A percentile compares a stretch with the other conserved stretches of the same genome.
These are phyloP conservation scores for Tinamus guttatus DNA, from an alignment of 2,113 vertebrate genomes.

Conservation along the genomic window DNA sequence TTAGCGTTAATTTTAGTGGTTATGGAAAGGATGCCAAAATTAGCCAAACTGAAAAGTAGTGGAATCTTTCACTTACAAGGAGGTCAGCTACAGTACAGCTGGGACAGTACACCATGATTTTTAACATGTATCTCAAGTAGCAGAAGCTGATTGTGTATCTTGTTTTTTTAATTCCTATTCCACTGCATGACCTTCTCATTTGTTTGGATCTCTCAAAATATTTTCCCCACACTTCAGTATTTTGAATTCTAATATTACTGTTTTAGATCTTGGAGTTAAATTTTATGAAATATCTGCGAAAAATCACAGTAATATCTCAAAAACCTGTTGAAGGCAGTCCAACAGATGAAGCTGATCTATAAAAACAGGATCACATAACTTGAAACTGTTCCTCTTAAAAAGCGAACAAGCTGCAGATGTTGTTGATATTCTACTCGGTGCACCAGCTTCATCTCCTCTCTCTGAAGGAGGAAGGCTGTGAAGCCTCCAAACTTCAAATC, in stretches of 20 bases:
- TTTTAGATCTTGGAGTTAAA: not conserved
- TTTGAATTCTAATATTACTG: not conserved
- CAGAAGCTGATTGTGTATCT: not conserved
- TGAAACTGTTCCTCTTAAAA: constrained; percentile 6
- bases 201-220: not conserved
- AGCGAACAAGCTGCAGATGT: not conserved
- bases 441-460: not conserved
- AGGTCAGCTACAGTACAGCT: not conserved
- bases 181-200: not conserved
- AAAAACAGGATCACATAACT: not conserved
- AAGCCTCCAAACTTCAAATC: not conserved
- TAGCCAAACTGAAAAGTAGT: not conserved
- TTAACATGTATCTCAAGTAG: not conserved
- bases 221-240: not conserved
- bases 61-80: not conserved
- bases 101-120: not conserved
- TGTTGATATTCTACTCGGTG: not conserved
- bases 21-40: not conserved
- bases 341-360: not conserved
- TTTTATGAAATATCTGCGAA: too few relatives aligned
- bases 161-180: not conserved
- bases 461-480: not conserved
- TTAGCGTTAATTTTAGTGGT: constrained; percentile 3
- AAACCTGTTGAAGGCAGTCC: not conserved
- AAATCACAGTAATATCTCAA: not conserved